Evolutionary conservation across 1,140 invertebrate genomes (phyloP).

Genomic region (Papilio machaon): DNA sequence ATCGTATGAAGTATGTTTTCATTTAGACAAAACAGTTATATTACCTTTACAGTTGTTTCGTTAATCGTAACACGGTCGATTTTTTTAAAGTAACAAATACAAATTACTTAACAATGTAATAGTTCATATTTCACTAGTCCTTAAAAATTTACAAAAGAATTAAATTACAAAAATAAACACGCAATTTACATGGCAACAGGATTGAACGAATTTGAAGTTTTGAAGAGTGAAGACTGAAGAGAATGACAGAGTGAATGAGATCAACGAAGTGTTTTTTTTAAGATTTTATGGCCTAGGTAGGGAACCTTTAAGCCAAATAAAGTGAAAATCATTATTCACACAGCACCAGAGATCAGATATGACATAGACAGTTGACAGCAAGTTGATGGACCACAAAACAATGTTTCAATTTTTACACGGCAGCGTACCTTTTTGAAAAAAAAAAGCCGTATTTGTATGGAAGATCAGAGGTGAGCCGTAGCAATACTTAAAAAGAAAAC

Average conservation of each 20-base stretch:
- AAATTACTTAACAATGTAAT: slow-evolving; percentile 18
- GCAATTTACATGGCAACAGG: slow-evolving; percentile 19
- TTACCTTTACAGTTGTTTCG: slow-evolving; percentile 26
- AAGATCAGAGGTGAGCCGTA: too few relatives aligned
- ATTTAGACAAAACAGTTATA: slow-evolving; percentile 32
- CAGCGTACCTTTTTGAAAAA: too few relatives aligned
- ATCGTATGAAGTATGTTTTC: slow-evolving; percentile 29
- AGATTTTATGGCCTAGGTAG: too few relatives aligned
- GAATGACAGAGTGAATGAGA: not conserved
- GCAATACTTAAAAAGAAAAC: too few relatives aligned
- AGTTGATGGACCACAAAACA: too few relatives aligned
- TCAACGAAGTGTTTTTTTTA: not conserved
- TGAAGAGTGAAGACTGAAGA: not conserved
- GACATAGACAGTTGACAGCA: too few relatives aligned
- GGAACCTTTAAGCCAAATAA: too few relatives aligned
- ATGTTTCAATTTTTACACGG: too few relatives aligned
- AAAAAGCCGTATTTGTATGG: too few relatives aligned
- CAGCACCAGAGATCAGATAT: too few relatives aligned
- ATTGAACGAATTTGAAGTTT: not conserved
- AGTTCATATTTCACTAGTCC: slow-evolving; percentile 1
- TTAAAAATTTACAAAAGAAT: not conserved
- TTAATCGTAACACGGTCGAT: not conserved
- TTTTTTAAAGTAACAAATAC: slow-evolving; percentile 6
- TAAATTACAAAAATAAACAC: slow-evolving; percentile 38
- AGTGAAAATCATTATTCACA: too few relatives aligned